Conservation (phyloP, 1,140 invertebrate species). For the Solen grandis region DNA sequence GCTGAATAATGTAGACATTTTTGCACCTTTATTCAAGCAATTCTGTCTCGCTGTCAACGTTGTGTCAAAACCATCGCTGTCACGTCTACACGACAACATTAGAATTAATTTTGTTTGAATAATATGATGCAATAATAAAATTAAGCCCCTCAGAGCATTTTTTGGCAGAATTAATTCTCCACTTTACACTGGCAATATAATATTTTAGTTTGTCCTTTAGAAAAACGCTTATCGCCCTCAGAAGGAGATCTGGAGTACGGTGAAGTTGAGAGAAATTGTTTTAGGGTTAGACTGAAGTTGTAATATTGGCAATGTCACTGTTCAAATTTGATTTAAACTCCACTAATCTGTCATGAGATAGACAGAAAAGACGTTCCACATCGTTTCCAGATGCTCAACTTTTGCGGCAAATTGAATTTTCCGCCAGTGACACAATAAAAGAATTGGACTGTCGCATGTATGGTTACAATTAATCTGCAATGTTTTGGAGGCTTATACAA, state of each 20-base stretch:
- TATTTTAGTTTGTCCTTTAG: too few species aligned
- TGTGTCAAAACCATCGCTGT: background rate
- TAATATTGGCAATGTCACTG: slow-evolving; percentile 38
- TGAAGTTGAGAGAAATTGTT: background rate
- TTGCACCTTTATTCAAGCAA: background rate
- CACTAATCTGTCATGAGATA: slow-evolving; percentile 47
- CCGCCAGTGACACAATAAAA: slow-evolving; percentile 47
- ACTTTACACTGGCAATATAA: too few species aligned
- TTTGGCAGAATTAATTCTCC: background rate
- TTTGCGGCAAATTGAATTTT: slow-evolving; percentile 43
- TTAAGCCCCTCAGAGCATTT: background rate
- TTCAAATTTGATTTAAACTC: slow-evolving; percentile 46
- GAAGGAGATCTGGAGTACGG: background rate
- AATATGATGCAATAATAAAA: background rate
- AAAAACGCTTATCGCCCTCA: too few species aligned
- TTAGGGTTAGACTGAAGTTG: background rate
- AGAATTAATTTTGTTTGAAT: background rate
- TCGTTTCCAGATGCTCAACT: slow-evolving; percentile 38
- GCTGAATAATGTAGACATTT: background rate
- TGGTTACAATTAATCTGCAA: slow-evolving; percentile 40
- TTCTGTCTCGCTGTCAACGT: background rate
- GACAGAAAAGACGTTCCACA: slow-evolving; percentile 39
- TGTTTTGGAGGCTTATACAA: slow-evolving; percentile 15
- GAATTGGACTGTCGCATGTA: slow-evolving; percentile 56
- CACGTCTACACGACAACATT: background rate